Evolutionary conservation across 2,113 vertebrate species (phyloP), one percentile per base, ranked within the genome.

Genomic region (Corythaeola cristata): DNA sequence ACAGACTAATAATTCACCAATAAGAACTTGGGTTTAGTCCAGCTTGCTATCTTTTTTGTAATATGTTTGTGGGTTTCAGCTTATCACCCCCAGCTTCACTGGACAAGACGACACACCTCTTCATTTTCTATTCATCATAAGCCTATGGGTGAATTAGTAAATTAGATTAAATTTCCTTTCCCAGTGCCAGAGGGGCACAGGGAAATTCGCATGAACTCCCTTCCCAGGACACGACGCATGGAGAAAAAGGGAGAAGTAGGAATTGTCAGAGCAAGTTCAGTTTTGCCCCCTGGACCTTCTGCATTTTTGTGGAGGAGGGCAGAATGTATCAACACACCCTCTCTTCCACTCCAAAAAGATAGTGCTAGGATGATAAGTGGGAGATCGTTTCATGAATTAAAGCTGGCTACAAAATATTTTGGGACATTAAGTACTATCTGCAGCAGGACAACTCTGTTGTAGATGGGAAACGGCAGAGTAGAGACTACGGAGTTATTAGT

Each of bases 1-100:
- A 79, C 93, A 94, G 81, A 94, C 97, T 94, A 97, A 95, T 96
- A 97, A 97, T 90, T 97, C 84, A 93, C 94, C 97, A 92, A 80
- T 76, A 73, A 94, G 95, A 95, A 92, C 55, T 92, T 87, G 96
- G 78, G 33, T 95, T 77, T 92, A 91, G 72, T 87, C 97, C 96
- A 97, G 95, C 82, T 95, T 93, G 93, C 76, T 97, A 94, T 93
- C 76, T 92, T 82, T 83, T 85, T 84, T 88, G 71, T 75, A 96
- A 96, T 93, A 84, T 71, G 92, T 85, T 90, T 74, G 78, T 79
- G 97, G 97, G 87, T 96, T 97, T 93, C 91, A 86, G 88, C 55
- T 96, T 96, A 85, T 96, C 95, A 75, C 19, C 68, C 73, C 63
- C 93, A 97, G 74, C 89, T 97, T 96, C 68, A 45, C 92, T 15